Conservation (phyloP, 1,140 invertebrate species). For the Drosophila busckii region DNA sequence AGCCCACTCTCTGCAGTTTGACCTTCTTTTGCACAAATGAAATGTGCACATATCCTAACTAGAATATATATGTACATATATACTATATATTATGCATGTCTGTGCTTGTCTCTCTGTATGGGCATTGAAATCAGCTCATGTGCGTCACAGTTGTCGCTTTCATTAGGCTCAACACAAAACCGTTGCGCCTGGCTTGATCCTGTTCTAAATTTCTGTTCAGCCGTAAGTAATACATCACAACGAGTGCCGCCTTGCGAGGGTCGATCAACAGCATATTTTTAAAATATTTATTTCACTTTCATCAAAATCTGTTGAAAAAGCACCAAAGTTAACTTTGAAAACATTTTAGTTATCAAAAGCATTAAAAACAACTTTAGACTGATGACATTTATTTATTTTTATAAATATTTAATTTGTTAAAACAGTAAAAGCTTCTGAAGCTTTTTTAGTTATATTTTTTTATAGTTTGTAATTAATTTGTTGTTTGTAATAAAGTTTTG, state of each 20-base stretch:
- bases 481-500: too few species aligned
- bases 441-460: too few species aligned
- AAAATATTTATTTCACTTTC: neutral
- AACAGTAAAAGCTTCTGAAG: too few species aligned
- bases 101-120: slow-evolving; percentile 14
- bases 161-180: slow-evolving; percentile 43
- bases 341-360: too few species aligned
- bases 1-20: slow-evolving; percentile 35
- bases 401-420: too few species aligned
- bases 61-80: neutral
- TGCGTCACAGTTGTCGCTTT: slow-evolving; percentile 42
- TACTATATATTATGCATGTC: neutral
- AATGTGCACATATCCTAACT: slow-evolving; percentile 7
- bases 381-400: too few species aligned
- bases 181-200: slow-evolving; percentile 39
- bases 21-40: slow-evolving; percentile 43
- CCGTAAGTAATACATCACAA: slow-evolving; percentile 13
- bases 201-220: slow-evolving; percentile 22
- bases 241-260: slow-evolving; percentile 7
- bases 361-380: too few species aligned
- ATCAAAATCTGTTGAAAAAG: neutral
- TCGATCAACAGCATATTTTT: neutral
- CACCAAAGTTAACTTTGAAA: too few species aligned
- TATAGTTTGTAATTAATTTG: too few species aligned
- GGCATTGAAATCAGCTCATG: slow-evolving; percentile 11